Evolutionary conservation across 2,113 vertebrate species (phyloP).

Genomic region (Muntiacus reevesi): DNA sequence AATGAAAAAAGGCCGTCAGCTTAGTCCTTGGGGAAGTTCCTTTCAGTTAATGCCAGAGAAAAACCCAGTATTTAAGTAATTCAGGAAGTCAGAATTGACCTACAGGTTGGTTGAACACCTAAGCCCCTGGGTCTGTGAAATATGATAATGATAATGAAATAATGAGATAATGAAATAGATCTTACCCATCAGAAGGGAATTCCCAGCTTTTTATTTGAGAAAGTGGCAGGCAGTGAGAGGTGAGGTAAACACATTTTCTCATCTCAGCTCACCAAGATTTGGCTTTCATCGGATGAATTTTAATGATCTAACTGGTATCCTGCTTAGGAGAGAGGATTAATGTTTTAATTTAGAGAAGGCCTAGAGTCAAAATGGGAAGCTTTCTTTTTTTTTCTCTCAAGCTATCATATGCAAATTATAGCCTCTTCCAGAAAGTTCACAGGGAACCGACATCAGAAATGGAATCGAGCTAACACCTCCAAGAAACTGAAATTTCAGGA

Average conservation of each 20-base stretch:
- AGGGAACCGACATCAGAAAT: not conserved
- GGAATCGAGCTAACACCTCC: not conserved
- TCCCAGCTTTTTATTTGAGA: not conserved
- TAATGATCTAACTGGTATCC: not conserved
- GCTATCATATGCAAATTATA: not conserved
- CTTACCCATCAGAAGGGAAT: not conserved
- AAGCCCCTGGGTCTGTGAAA: not conserved
- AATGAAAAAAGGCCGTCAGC: not conserved
- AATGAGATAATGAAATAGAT: not conserved
- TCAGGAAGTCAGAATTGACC: not conserved
- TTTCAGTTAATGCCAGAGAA: conserved; percentile 5
- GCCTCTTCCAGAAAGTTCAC: not conserved
- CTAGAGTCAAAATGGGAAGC: conserved; percentile 1
- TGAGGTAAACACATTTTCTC: not conserved
- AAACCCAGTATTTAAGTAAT: not conserved
- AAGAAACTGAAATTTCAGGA: not conserved
- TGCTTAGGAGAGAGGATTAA: not conserved
- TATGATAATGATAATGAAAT: too few species aligned
- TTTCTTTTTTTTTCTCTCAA: not conserved
- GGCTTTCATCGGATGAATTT: not conserved
- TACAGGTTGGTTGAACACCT: not conserved
- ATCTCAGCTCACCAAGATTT: not conserved
- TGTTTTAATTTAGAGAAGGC: conserved; percentile 3
- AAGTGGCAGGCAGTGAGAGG: not conserved
- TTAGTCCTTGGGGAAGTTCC: not conserved